A percentile compares a stretch with the other conserved stretches of the same genome.
Conservation (phyloP, 1,140 invertebrate genomes). For the Agrypnia vestita region DNA sequence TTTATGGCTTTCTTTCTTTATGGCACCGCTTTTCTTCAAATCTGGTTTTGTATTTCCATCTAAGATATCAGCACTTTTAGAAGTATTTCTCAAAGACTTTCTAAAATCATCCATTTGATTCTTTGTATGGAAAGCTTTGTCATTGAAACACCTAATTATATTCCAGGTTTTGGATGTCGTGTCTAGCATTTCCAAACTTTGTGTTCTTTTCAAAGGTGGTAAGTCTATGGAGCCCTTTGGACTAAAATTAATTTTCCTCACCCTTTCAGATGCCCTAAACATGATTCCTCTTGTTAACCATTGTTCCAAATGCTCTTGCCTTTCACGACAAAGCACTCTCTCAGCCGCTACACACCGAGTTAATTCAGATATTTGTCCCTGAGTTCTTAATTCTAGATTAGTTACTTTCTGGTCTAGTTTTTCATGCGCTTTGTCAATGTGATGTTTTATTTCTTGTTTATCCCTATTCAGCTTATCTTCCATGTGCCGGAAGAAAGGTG, state of each 20-base stretch:
- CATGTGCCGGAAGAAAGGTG: slow-evolving; percentile 86
- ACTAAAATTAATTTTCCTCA: slow-evolving; percentile 71
- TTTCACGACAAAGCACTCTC: slow-evolving; percentile 77
- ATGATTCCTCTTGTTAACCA: slow-evolving; percentile 77
- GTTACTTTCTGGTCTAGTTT: slow-evolving; percentile 86
- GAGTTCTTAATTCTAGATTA: slow-evolving; percentile 84
- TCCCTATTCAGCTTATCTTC: slow-evolving; percentile 89
- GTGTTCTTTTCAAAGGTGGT: slow-evolving; percentile 76
- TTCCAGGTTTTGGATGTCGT: slow-evolving; percentile 68
- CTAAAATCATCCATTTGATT: slow-evolving; percentile 66
- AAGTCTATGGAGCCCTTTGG: slow-evolving; percentile 75
- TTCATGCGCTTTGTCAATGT: slow-evolving; percentile 87
- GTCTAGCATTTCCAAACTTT: slow-evolving; percentile 78
- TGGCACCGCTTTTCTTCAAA: slow-evolving; percentile 30
- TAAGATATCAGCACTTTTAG: slow-evolving; percentile 68
- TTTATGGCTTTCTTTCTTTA: slow-evolving; percentile 35
- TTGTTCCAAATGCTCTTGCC: slow-evolving; percentile 79
- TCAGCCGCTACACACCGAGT: slow-evolving; percentile 79
- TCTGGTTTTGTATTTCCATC: slow-evolving; percentile 36
- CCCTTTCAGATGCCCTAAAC: slow-evolving; percentile 75
- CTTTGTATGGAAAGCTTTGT: slow-evolving; percentile 66
- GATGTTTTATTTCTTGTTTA: slow-evolving; percentile 88
- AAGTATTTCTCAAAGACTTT: slow-evolving; percentile 65
- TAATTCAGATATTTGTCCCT: slow-evolving; percentile 83
- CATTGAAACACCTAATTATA: slow-evolving; percentile 67